phyloP scores from a whole-genome alignment of 2,113 vertebrate genomes.

The Melanostigma gelatinosum region DNA sequence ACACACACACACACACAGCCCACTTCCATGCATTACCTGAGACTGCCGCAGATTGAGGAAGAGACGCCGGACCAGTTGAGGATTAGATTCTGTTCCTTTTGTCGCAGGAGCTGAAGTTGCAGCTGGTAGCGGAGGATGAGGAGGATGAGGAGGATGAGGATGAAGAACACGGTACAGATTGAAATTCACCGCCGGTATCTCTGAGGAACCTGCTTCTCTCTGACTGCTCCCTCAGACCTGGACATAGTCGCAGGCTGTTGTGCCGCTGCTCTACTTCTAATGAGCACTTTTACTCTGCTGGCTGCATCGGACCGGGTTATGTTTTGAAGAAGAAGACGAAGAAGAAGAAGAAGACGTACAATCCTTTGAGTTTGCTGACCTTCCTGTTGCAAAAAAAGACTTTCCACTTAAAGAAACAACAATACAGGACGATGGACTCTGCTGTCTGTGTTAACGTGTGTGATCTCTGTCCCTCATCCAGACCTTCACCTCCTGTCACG shows the following conservation, averaged over 20 bases:
- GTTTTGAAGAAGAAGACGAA: neutral
- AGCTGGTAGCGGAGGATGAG: constrained; percentile 51
- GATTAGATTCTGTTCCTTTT: constrained; percentile 26
- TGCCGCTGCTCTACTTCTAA: constrained; percentile 40
- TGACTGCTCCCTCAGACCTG: constrained; percentile 52
- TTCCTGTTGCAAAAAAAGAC: constrained; percentile 3
- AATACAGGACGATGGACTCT: neutral
- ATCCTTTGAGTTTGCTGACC: neutral
- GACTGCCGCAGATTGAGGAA: constrained; percentile 21
- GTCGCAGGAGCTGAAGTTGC: constrained; percentile 56
- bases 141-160: constrained; percentile 25
- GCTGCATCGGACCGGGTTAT: constrained; percentile 2
- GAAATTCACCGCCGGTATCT: constrained; percentile 12
- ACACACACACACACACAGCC: constrained; percentile 7
- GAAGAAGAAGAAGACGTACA: constrained; percentile 1
- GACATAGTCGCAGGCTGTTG: constrained; percentile 48
- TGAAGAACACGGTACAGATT: constrained; percentile 32
- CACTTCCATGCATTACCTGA: constrained; percentile 55
- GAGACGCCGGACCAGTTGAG: constrained; percentile 8
- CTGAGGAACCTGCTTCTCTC: constrained; percentile 38
- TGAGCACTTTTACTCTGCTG: constrained; percentile 29
- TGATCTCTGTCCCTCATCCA: constrained; percentile 43
- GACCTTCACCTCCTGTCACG: constrained; percentile 68
- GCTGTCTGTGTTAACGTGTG: constrained; percentile 28
- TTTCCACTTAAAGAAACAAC: neutral